phyloP scores from a whole-genome alignment of 2,797 vertebrate genomes.

The Gallinago stenura region DNA sequence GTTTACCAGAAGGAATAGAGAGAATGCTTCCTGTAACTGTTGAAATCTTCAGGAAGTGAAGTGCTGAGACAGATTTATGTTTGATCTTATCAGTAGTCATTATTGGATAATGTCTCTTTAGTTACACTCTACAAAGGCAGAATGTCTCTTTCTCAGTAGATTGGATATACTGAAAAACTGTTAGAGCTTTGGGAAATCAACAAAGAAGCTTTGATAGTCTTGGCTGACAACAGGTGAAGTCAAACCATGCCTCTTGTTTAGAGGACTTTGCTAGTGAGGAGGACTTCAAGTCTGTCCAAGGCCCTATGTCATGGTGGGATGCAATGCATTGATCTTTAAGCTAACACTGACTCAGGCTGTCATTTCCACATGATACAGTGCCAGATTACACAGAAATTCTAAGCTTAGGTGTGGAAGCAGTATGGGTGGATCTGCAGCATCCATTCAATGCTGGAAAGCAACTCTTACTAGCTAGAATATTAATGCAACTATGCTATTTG shows the following conservation, averaged over 20 bases:
- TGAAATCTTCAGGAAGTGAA: not conserved
- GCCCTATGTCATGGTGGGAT: not conserved
- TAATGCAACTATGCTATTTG: not conserved
- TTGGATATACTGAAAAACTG: not conserved
- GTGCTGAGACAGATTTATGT: not conserved
- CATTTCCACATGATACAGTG: not conserved
- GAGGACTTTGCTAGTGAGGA: not conserved
- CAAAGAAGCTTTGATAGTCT: not conserved
- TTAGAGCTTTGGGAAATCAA: not conserved
- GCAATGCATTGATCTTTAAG: not conserved
- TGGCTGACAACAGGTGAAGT: not conserved
- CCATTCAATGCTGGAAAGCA: not conserved
- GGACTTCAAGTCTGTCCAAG: not conserved
- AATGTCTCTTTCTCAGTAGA: not conserved
- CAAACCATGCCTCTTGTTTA: not conserved
- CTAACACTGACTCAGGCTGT: fast-evolving
- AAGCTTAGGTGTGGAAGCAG: not conserved
- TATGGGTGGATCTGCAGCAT: not conserved
- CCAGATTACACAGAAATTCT: not conserved
- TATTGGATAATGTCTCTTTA: not conserved
- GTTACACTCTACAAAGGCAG: not conserved
- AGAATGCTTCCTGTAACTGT: not conserved
- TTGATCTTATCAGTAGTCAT: not conserved
- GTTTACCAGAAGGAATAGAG: not conserved
- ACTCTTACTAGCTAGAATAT: not conserved